Conservation (phyloP, 2,888 invertebrate genomes). For the Hedya salicella region DNA sequence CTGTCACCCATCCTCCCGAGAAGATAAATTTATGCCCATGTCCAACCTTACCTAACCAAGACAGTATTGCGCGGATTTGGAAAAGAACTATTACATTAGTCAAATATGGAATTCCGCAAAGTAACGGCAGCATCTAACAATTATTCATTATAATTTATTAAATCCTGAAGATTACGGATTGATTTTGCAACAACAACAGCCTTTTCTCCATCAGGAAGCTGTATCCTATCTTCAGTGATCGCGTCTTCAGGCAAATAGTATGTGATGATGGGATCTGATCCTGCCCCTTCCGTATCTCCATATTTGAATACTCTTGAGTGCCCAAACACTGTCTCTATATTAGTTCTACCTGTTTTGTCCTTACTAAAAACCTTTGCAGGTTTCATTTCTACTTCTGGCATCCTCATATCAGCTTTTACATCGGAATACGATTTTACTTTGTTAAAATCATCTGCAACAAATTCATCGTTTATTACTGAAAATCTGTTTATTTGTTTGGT, state of each 20-base stretch:
- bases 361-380: constrained; percentile 33
- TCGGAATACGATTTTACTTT: constrained; percentile 52
- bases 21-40: no score
- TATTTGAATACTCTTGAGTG: constrained; percentile 72
- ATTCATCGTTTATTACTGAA: constrained; percentile 45
- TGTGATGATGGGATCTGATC: constrained; percentile 30
- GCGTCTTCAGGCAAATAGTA: constrained; percentile 39
- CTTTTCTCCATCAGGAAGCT: constrained; percentile 45
- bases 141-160: no score
- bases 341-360: constrained; percentile 42
- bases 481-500: constrained; percentile 61
- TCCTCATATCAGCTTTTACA: constrained; percentile 36
- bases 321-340: constrained; percentile 69
- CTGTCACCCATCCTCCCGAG: no score
- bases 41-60: no score
- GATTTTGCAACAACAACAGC: constrained; percentile 56
- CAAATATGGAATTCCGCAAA: no score
- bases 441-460: constrained; percentile 46
- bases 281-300: constrained; percentile 45
- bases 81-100: no score
- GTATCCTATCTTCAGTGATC: constrained; percentile 37
- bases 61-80: no score
- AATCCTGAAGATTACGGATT: constrained; percentile 44
- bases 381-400: constrained; percentile 23
- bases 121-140: no score